These are phyloP conservation scores for Invenusta paracnida DNA, from an alignment of 2,888 invertebrate species.

Conservation along the genomic window DNA sequence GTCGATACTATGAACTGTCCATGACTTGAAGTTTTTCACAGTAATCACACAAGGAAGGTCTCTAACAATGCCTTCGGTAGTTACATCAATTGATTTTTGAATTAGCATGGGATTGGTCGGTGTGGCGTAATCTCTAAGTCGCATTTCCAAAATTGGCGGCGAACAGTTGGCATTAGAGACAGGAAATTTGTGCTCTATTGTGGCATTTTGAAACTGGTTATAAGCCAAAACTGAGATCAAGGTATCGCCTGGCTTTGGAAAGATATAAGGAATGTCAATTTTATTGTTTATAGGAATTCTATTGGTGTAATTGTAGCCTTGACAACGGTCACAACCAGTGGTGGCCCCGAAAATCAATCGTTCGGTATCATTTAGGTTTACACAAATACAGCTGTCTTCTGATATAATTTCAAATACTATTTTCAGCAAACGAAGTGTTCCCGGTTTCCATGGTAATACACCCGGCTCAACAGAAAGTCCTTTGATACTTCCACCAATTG, in stretches of 20 bases:
- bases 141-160: constrained; percentile 38
- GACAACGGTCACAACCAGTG: background rate
- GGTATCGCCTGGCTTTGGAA: constrained; percentile 37
- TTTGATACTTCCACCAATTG: constrained; percentile 45
- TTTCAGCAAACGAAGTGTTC: constrained; percentile 48
- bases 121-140: background rate
- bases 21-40: constrained; percentile 51
- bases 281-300: constrained; percentile 33
- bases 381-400: constrained; percentile 49
- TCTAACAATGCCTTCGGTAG: constrained; percentile 48
- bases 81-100: constrained; percentile 36
- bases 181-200: constrained; percentile 37
- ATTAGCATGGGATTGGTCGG: constrained; percentile 37
- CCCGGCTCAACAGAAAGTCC: constrained; percentile 44
- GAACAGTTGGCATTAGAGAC: constrained; percentile 36
- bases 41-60: constrained; percentile 50
- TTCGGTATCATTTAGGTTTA: constrained; percentile 49
- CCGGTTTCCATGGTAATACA: constrained; percentile 33
- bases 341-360: constrained; percentile 35
- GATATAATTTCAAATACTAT: constrained; percentile 49
- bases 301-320: constrained; percentile 27
- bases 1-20: constrained; percentile 47
- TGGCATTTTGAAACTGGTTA: constrained; percentile 42
- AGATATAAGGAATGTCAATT: constrained; percentile 35
- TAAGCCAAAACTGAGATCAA: constrained; percentile 37